Percentiles rank a stretch among this genome's conserved stretches.
phyloP scores from a whole-genome alignment of 1,140 invertebrate genomes.

The Sarcophaga bullata region DNA sequence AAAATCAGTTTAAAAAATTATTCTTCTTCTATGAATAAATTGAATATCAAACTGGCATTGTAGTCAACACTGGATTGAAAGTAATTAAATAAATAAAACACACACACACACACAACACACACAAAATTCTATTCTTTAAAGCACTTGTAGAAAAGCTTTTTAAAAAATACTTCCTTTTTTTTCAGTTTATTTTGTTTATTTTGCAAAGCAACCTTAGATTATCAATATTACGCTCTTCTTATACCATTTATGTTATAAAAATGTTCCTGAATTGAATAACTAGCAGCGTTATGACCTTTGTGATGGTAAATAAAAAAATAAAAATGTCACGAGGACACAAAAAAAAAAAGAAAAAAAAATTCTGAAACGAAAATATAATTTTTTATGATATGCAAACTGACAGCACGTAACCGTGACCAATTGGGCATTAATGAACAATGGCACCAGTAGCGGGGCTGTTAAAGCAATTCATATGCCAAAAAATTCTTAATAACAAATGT shows the following conservation, averaged over 20 bases:
- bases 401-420: no score
- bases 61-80: no score
- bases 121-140: background rate
- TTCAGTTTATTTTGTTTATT: background rate
- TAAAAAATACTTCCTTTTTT: background rate
- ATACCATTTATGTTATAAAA: background rate
- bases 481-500: no score
- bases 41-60: no score
- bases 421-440: conserved; percentile 16
- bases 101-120: background rate
- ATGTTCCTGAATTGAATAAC: conserved; percentile 12
- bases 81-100: background rate
- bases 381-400: conserved; percentile 18
- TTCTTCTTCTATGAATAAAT: no score
- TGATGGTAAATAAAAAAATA: background rate
- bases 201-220: background rate
- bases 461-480: no score
- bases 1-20: no score
- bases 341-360: background rate
- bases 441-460: background rate
- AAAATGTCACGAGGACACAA: background rate
- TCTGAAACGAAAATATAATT: no score
- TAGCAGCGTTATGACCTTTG: background rate
- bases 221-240: background rate
- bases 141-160: no score